Conservation (phyloP, 2,888 invertebrate genomes). For the Pseudanteris insignis region DNA sequence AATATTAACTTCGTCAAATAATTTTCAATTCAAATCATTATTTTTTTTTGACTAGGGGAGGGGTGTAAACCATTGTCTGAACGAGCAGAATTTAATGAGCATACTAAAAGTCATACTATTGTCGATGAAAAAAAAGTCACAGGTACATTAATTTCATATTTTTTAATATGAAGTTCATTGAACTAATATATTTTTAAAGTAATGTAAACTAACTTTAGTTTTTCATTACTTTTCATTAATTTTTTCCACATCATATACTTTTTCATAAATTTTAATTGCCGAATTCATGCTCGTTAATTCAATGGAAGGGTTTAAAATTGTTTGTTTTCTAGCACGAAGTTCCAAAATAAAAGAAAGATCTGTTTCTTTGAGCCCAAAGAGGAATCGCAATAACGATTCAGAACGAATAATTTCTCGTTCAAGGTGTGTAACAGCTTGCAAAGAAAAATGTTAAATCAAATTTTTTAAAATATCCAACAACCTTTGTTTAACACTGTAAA, state of each 20-base stretch:
- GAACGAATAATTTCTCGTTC: slow-evolving; percentile 8
- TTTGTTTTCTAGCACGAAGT: slow-evolving; percentile 18
- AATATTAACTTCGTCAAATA: too few species aligned
- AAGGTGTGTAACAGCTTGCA: slow-evolving; percentile 14
- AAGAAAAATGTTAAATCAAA: too few species aligned
- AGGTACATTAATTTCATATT: not conserved
- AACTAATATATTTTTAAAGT: too few species aligned
- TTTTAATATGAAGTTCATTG: not conserved
- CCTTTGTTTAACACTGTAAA: too few species aligned
- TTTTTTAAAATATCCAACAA: too few species aligned
- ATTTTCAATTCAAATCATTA: too few species aligned
- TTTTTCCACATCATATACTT: too few species aligned
- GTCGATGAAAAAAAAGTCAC: not conserved
- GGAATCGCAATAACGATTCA: slow-evolving; percentile 11
- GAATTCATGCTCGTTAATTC: not conserved
- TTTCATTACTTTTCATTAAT: too few species aligned
- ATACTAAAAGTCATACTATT: not conserved
- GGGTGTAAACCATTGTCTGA: not conserved
- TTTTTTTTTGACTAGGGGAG: not conserved
- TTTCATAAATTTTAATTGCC: not conserved
- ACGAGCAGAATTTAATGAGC: not conserved
- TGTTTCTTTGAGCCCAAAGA: slow-evolving; percentile 14
- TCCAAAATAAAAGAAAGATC: slow-evolving; percentile 8
- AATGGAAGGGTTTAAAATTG: not conserved
- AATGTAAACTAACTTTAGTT: too few species aligned